Evolutionary conservation across 2,113 vertebrate species (phyloP), one percentile per base, ranked within the genome.

Genomic region (Gambusia affinis): DNA sequence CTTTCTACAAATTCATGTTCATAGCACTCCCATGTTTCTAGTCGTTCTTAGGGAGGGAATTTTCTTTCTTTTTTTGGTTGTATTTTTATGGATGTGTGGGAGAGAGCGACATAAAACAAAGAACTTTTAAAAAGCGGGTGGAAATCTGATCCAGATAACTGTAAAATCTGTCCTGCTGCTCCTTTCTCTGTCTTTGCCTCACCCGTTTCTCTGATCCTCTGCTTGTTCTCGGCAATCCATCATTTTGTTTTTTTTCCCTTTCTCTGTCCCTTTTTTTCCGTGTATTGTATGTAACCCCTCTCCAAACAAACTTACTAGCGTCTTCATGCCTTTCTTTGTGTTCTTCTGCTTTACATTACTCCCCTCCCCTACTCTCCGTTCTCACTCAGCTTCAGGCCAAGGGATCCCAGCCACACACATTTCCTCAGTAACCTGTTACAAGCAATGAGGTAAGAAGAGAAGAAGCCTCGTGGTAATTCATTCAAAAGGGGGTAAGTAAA

Each of bases 61-160:
- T 71, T 65, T 39, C 61, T 67, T 28, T 65, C 28, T 29, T 60
- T 63, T 47, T 68, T 64, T 2, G 2, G 35, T 37, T 12, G 19
- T 22, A 64, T 24, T 22, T 29, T 54, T 65, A 70, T 69, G 19
- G 66, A 73, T 72, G 17, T 79, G 75, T 71, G 70, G 76, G 22
- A 64, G 47, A 64, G 64, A 67, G 31, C 60, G 67, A 67, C 67
- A 30, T 74, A 70, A 87, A 87, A 89, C 86, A 79, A 67, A 39
- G 79, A 91, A 67, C 83, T 68, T 60, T 90, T 47, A 17, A 85
- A 84, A 91, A 89, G 80, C 35, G 65, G 67, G 72, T 51, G 75
- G 92, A 91, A 93, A 93, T 79, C 73, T 73, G 88, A 93, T 85
- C 88, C 78, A 74, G 62, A 75, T 80, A 81, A 33, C 62, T 85